phyloP scores from a whole-genome alignment of 2,113 vertebrate species.

The Planiliza haematocheilus region DNA sequence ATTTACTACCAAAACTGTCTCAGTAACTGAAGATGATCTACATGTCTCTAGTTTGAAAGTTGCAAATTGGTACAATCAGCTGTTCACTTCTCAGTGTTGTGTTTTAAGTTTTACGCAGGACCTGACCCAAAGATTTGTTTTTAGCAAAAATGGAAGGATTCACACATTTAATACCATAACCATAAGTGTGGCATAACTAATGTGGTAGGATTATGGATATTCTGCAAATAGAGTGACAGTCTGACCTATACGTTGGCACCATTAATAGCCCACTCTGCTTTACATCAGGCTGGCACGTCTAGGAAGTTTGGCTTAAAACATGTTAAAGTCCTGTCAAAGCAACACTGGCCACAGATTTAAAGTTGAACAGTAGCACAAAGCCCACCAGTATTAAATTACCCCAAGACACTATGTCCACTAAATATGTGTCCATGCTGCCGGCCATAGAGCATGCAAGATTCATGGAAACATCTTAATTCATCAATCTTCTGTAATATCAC shows the following conservation, averaged over 20 bases:
- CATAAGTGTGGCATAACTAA: not conserved
- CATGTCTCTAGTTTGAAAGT: slow-evolving; percentile 52
- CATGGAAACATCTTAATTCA: too few species aligned
- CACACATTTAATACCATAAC: not conserved
- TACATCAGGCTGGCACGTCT: not conserved
- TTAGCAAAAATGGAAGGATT: not conserved
- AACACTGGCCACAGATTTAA: too few species aligned
- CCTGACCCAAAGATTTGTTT: slow-evolving; percentile 7
- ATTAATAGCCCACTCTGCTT: not conserved
- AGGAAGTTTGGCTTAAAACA: too few species aligned
- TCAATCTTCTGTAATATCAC: too few species aligned
- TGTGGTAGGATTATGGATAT: not conserved
- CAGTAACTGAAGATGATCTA: slow-evolving; percentile 77
- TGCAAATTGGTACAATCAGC: slow-evolving; percentile 53
- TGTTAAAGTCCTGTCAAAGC: too few species aligned
- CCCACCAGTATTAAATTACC: too few species aligned
- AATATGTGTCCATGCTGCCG: too few species aligned
- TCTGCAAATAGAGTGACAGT: not conserved
- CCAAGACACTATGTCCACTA: too few species aligned
- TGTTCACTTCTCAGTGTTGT: slow-evolving; percentile 30
- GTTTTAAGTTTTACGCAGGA: slow-evolving; percentile 25
- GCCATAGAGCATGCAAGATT: too few species aligned
- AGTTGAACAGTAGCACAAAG: too few species aligned
- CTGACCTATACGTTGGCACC: not conserved
- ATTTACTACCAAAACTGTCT: slow-evolving; percentile 62